phyloP scores from a whole-genome alignment of 2,888 invertebrate genomes.

The Dyspetes luteomarginatus region DNA sequence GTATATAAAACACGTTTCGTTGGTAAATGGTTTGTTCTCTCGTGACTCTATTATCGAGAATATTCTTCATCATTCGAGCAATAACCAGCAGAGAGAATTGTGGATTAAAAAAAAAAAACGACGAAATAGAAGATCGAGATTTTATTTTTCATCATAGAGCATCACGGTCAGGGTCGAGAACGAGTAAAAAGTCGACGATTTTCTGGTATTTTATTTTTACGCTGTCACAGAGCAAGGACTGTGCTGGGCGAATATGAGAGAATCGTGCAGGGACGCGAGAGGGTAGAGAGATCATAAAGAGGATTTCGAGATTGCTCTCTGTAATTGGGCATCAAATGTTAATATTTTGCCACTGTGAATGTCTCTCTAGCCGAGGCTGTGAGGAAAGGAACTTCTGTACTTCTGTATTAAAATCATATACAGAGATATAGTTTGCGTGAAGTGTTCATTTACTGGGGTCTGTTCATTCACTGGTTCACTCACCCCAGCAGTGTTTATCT shows the following conservation, averaged over 20 bases:
- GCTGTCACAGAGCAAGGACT: not conserved
- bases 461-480: too few relatives aligned
- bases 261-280: constrained; percentile 7
- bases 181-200: not conserved
- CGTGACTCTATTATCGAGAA: not conserved
- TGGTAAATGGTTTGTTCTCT: too few relatives aligned
- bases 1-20: not conserved
- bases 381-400: constrained; percentile 42
- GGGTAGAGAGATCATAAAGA: constrained; percentile 66
- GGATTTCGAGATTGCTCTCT: constrained; percentile 69
- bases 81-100: too few relatives aligned
- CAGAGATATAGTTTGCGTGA: too few relatives aligned
- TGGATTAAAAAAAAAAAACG: too few relatives aligned
- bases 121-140: not conserved
- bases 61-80: not conserved
- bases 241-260: constrained; percentile 14
- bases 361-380: constrained; percentile 4
- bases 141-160: not conserved
- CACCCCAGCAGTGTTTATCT: too few relatives aligned
- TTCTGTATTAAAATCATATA: too few relatives aligned
- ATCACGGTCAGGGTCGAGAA: not conserved
- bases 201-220: constrained; percentile 11
- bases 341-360: constrained; percentile 72
- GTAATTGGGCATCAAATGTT: constrained; percentile 80
- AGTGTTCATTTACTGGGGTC: too few relatives aligned